phyloP scores from a whole-genome alignment of 2,113 vertebrate species.

The Pseudorhombus dupliciocellatus region DNA sequence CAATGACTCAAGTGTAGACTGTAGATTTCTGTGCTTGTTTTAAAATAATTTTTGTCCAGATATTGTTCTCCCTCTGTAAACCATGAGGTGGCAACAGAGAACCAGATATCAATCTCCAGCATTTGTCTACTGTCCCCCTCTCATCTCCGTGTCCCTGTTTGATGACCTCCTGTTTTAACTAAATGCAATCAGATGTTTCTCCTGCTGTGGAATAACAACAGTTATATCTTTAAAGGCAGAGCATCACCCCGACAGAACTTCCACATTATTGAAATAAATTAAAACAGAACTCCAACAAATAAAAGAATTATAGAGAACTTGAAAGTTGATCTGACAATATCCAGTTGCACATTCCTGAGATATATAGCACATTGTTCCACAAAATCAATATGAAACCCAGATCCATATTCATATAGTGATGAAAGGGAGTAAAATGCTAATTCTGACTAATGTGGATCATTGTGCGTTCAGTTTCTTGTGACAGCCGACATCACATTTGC shows the following conservation, averaged over 20 bases:
- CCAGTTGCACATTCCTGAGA: not conserved
- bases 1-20: conserved; percentile 5
- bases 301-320: not conserved
- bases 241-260: not conserved
- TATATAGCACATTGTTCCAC: not conserved
- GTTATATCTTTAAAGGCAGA: not conserved
- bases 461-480: conserved; percentile 1
- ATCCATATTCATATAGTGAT: not conserved
- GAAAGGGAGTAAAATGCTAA: not conserved
- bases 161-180: not conserved
- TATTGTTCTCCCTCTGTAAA: conserved; percentile 34
- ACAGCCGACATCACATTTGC: conserved; percentile 22
- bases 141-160: not conserved
- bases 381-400: not conserved
- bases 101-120: conserved; percentile 35
- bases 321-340: not conserved
- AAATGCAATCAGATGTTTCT: conserved; percentile 6
- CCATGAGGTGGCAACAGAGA: conserved; percentile 74
- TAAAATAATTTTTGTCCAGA: not conserved
- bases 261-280: not conserved
- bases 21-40: not conserved
- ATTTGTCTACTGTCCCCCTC: not conserved
- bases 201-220: conserved; percentile 6
- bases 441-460: not conserved
- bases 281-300: not conserved